phyloP scores from a whole-genome alignment of 2,797 vertebrate genomes.

The Coendou prehensilis region DNA sequence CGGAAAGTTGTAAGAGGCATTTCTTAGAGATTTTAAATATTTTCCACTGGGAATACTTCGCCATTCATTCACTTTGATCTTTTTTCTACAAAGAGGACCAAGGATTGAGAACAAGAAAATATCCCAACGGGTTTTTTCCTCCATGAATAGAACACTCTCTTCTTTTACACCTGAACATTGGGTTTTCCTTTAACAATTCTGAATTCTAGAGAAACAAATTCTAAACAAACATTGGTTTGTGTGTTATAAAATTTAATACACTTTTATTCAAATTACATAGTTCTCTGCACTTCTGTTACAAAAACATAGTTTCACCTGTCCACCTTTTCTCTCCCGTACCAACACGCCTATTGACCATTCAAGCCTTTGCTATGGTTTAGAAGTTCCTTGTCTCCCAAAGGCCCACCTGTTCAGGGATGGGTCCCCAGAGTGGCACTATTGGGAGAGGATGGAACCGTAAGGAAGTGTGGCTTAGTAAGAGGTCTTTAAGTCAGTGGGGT shows the following conservation, averaged over 20 bases:
- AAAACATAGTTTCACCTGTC: not conserved
- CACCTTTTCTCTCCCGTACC: conserved; percentile 26
- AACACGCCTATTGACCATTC: not conserved
- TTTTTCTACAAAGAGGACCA: conserved; percentile 59
- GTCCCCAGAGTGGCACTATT: not conserved
- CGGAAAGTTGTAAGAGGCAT: conserved; percentile 70
- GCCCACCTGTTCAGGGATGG: not conserved
- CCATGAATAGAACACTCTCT: conserved; percentile 18
- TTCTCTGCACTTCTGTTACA: conserved; percentile 59
- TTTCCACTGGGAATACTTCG: conserved; percentile 68
- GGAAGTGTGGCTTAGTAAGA: not conserved
- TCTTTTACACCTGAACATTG: conserved; percentile 53
- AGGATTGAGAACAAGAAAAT: not conserved
- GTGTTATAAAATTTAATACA: conserved; percentile 69
- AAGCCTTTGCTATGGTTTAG: not conserved
- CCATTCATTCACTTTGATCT: conserved; percentile 56
- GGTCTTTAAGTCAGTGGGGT: not conserved
- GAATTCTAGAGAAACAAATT: conserved; percentile 47
- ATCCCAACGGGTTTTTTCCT: not conserved
- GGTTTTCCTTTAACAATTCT: conserved; percentile 25
- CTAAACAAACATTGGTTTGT: conserved; percentile 51
- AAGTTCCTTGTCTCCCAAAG: not conserved
- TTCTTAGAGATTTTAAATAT: conserved; percentile 72
- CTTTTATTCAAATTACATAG: conserved; percentile 34
- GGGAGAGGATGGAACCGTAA: not conserved